Evolutionary conservation across 2,113 vertebrate genomes (phyloP).

Genomic region (Gymnocephalus cernua): DNA sequence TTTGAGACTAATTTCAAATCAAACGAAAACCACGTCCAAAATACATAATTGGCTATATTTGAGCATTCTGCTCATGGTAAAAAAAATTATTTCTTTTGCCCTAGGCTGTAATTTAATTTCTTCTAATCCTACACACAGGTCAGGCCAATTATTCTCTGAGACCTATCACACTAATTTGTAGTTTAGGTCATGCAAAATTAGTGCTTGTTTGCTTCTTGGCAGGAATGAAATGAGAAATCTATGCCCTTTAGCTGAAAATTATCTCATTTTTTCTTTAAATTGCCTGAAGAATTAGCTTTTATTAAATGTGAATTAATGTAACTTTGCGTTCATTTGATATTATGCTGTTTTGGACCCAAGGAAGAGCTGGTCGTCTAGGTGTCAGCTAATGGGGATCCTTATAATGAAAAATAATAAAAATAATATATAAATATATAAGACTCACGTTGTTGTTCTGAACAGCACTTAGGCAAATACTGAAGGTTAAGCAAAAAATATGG

Average conservation of each 20-base stretch:
- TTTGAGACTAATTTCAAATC: neutral
- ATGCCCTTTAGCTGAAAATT: conserved; percentile 14
- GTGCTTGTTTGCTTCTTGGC: neutral
- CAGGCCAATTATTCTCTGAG: conserved; percentile 7
- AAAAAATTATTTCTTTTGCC: neutral
- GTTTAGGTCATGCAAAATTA: conserved; percentile 11
- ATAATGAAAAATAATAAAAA: too few species aligned
- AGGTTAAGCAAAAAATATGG: conserved; percentile 21
- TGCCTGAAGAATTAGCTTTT: conserved; percentile 10
- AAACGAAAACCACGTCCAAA: conserved; percentile 1
- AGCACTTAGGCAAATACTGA: conserved; percentile 6
- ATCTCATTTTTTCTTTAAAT: conserved; percentile 1
- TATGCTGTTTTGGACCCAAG: too few species aligned
- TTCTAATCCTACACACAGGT: conserved; percentile 1
- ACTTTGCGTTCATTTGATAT: neutral
- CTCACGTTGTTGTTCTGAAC: conserved; percentile 11
- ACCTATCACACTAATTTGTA: conserved; percentile 15
- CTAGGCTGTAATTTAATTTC: neutral
- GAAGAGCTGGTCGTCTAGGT: too few species aligned
- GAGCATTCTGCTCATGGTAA: neutral
- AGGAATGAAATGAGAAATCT: conserved; percentile 1
- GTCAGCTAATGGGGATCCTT: too few species aligned
- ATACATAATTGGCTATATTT: neutral
- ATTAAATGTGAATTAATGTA: conserved; percentile 16
- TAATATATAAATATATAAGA: neutral